Base-by-base conservation (phyloP, 1,140 invertebrate species). In the Zaprionus vittiger region DNA sequence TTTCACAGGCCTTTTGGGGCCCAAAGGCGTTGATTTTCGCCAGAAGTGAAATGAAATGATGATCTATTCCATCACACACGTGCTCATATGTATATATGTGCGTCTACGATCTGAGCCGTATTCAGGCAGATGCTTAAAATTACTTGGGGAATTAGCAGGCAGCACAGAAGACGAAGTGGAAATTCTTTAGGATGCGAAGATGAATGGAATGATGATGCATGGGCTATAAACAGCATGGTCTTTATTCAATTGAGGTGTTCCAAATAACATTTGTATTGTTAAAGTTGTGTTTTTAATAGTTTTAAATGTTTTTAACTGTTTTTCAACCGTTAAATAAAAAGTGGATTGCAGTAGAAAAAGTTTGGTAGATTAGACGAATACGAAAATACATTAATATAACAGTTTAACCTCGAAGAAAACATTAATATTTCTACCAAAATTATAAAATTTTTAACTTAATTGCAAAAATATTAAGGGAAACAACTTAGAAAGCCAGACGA, bases 61-160 rank as follows among this genome's bases (percentile, higher is more conserved):
- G 26, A 70, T 71, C 24, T 59, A 71, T 54, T 60, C 34, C 73
- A 59, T 72, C 60, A 72, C 47, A 52, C 47, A 52, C 47, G 47
- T 60, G 34, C 12, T 9, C 12, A 55, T 38, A 20, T 55, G 24
- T 6, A n/a, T n/a, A 9, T 31, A 4, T 6, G 49, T 55, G n/a
- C 2, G 11, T 9, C 28, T 34, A 7, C 2, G 34, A 31, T 17
- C n/a, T 9, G n/a, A 17, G 41, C 41, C 6, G n/a, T 15, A 38
- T 12, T 34, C 34, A 47, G 49, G 44, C 9, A 44, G 24, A 57
- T 22, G 49, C 56, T 57, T 22, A 17, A 69, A 70, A 75, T 75
- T 63, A 70, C 59, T 63, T 31, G 62, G 67, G 73, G 73, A 70
- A 75, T 75, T 63, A 60, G 17, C 28, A 49, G 54, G 60, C n/a